Base-by-base conservation (phyloP, 1,140 invertebrate species). In the Drosophila bocqueti region DNA sequence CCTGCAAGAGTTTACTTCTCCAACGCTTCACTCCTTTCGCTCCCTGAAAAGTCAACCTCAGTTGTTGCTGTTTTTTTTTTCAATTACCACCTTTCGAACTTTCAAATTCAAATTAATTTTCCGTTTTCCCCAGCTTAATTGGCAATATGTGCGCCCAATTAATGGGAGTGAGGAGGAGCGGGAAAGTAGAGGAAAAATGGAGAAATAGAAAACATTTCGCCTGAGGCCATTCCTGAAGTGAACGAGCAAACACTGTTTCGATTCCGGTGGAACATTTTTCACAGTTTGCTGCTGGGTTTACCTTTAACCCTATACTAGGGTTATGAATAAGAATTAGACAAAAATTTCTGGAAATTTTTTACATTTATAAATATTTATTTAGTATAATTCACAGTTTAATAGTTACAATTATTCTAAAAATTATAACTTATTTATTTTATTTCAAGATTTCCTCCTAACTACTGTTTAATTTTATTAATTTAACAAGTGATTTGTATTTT, bases 21-120 rank as follows among this genome's bases (percentile, higher is more conserved):
- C 31, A 36, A 7, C 10, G 26, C n/a, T 34, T 29, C 36, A 16
- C 36, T 18, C 49, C 31, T 42, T 58, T n/a, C 26, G 40, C 11
- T 45, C 42, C 21, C 57, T 66, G 46, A 52, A 64, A 72, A 66
- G 68, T 42, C 81, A 60, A 73, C 55, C 79, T 63, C 55, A 77
- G 59, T 78, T 11, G 26, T 31, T 29, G 26, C 9, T 46, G 4
- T 2, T 29, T 29, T 50, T 34, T 50, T 38, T 85, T 85, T 85
- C 82, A 85, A 85, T 85, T 85, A 85, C 82, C 83, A 57, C 82
- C 83, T 49, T 75, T 77, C 49, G 60, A 69, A 76, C 77, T 73
- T 73, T 73, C 69, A 77, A 84, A 78, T 89, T 72, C 69, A 89
- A 87, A 87, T 87, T 87, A 87, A 87, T 87, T 87, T 87, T 87